Conservation (phyloP, 2,888 invertebrate genomes). For the Ophion ventricosus region DNA sequence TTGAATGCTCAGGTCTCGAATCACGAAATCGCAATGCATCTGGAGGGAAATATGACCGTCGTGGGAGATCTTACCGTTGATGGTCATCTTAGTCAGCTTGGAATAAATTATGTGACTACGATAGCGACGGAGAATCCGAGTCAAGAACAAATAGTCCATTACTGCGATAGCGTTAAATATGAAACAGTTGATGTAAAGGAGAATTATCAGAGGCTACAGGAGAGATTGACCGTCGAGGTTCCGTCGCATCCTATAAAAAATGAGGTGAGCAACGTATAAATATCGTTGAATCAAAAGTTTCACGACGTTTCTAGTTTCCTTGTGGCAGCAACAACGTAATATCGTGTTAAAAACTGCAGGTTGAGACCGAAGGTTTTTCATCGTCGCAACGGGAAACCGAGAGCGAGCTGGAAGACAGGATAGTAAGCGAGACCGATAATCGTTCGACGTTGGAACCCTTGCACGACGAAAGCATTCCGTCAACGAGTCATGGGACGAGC, state of each 20-base stretch:
- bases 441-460: constrained; percentile 58
- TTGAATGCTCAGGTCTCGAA: constrained; percentile 75
- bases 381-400: constrained; percentile 69
- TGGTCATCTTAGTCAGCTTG: constrained; percentile 77
- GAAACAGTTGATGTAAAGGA: constrained; percentile 75
- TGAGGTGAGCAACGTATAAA: constrained; percentile 69
- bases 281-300: neutral
- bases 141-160: constrained; percentile 77
- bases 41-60: constrained; percentile 79
- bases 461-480: constrained; percentile 68
- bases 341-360: constrained; percentile 64
- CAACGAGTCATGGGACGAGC: constrained; percentile 75
- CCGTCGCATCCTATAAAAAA: constrained; percentile 72
- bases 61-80: constrained; percentile 78
- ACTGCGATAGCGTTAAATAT: constrained; percentile 77
- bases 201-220: constrained; percentile 76
- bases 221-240: constrained; percentile 72
- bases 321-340: neutral
- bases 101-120: constrained; percentile 81
- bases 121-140: constrained; percentile 76
- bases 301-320: neutral
- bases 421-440: constrained; percentile 68
- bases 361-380: constrained; percentile 71
- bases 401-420: constrained; percentile 73
- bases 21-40: constrained; percentile 80